phyloP scores from a whole-genome alignment of 2,888 invertebrate species.

The Amphiduros pacificus region DNA sequence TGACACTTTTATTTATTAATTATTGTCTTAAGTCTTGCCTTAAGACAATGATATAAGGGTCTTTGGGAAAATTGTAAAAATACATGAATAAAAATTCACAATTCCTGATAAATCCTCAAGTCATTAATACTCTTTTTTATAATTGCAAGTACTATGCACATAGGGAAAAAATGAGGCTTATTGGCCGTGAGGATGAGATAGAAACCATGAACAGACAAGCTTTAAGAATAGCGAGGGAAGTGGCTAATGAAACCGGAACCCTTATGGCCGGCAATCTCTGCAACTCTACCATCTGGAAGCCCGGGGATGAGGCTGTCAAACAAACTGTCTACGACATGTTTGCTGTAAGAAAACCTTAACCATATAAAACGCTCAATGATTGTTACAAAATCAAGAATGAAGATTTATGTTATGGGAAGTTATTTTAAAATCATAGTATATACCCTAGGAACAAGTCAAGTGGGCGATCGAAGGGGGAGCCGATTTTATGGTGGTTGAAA shows the following conservation, averaged over 20 bases:
- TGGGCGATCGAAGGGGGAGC: constrained; percentile 53
- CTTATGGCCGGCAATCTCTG: constrained; percentile 56
- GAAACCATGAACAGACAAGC: constrained; percentile 46
- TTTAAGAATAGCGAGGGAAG: constrained; percentile 48
- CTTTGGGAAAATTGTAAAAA: too few relatives aligned
- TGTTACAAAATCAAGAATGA: too few relatives aligned
- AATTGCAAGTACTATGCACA: constrained; percentile 58
- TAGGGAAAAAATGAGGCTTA: constrained; percentile 44
- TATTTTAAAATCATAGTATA: too few relatives aligned
- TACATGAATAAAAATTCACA: too few relatives aligned
- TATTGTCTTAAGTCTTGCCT: too few relatives aligned
- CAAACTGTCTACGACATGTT: constrained; percentile 39
- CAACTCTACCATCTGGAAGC: constrained; percentile 44
- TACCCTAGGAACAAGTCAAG: constrained; percentile 54
- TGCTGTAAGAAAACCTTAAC: too few relatives aligned
- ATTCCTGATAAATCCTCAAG: too few relatives aligned
- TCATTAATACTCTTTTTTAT: too few relatives aligned
- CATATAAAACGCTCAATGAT: too few relatives aligned
- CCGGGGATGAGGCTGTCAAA: constrained; percentile 29
- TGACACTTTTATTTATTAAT: too few relatives aligned
- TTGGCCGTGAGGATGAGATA: constrained; percentile 47
- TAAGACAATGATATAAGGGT: too few relatives aligned
- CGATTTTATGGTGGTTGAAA: constrained; percentile 54
- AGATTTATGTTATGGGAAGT: too few relatives aligned
- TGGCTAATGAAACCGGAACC: constrained; percentile 48